These are phyloP conservation scores for Theodoxus fluviatilis DNA, from an alignment of 2,888 invertebrate species.

Conservation along the genomic window DNA sequence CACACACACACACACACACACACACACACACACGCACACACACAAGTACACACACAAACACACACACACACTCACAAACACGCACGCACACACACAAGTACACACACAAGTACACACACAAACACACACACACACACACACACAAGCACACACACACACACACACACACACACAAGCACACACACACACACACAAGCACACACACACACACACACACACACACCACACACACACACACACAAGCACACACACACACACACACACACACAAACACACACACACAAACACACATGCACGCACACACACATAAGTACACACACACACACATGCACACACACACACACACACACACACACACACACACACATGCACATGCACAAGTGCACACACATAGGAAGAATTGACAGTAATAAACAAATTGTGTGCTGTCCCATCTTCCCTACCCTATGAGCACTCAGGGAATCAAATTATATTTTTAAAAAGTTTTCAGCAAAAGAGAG, in stretches of 20 bases:
- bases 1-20: too few species aligned
- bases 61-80: too few species aligned
- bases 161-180: conserved; percentile 10
- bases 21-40: too few species aligned
- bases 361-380: background rate
- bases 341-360: conserved; percentile 17
- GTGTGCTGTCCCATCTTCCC: too few species aligned
- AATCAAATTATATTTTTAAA: too few species aligned
- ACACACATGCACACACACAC: conserved; percentile 19
- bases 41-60: too few species aligned
- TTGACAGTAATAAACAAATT: too few species aligned
- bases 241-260: conserved; percentile 13
- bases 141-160: conserved; percentile 4
- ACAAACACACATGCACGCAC: background rate
- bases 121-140: background rate
- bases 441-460: too few species aligned
- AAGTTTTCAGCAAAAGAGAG: too few species aligned
- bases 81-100: too few species aligned
- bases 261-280: conserved; percentile 10
- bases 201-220: background rate
- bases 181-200: background rate
- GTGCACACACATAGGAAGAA: background rate
- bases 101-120: background rate
- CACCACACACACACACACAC: conserved; percentile 18
- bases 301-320: background rate